phyloP scores from a whole-genome alignment of 2,888 invertebrate genomes.

The Drosophila macrospina region DNA sequence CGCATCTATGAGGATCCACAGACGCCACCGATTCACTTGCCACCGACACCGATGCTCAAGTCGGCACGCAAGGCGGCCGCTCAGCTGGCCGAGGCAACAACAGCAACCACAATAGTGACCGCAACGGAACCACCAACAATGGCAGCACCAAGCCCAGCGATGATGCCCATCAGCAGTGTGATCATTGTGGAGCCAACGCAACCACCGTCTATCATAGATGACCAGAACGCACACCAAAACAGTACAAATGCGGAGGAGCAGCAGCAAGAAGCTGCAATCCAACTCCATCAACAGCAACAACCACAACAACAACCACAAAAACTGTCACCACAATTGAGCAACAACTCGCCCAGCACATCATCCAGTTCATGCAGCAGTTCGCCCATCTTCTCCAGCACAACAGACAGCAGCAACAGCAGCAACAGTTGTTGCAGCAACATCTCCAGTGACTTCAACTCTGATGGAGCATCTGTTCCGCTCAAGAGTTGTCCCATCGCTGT shows the following conservation, averaged over 20 bases:
- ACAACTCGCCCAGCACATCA: conserved; percentile 49
- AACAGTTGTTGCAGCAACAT: conserved; percentile 45
- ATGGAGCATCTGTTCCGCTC: conserved; percentile 29
- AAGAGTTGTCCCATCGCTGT: conserved; percentile 78
- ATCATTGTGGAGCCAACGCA: conserved; percentile 64
- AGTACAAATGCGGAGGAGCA: conserved; percentile 9
- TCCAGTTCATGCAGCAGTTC: conserved; percentile 69
- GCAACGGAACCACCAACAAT: conserved; percentile 6
- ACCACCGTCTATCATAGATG: not conserved
- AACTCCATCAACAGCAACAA: not conserved
- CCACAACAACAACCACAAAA: conserved; percentile 22
- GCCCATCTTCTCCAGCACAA: conserved; percentile 59
- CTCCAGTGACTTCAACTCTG: conserved; percentile 50
- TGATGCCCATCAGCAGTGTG: conserved; percentile 63
- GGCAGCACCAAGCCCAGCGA: conserved; percentile 26
- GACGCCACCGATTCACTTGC: conserved; percentile 82
- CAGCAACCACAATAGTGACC: not conserved
- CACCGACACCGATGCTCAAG: conserved; percentile 81
- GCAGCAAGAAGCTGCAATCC: not conserved
- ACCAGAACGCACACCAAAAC: conserved; percentile 4
- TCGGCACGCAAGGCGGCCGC: conserved; percentile 59
- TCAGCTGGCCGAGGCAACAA: conserved; percentile 46
- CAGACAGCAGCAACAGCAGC: conserved; percentile 41
- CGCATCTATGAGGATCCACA: conserved; percentile 84
- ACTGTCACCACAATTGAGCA: conserved; percentile 37